Evolutionary conservation across 2,113 vertebrate genomes (phyloP).

Genomic region (Passer domesticus): DNA sequence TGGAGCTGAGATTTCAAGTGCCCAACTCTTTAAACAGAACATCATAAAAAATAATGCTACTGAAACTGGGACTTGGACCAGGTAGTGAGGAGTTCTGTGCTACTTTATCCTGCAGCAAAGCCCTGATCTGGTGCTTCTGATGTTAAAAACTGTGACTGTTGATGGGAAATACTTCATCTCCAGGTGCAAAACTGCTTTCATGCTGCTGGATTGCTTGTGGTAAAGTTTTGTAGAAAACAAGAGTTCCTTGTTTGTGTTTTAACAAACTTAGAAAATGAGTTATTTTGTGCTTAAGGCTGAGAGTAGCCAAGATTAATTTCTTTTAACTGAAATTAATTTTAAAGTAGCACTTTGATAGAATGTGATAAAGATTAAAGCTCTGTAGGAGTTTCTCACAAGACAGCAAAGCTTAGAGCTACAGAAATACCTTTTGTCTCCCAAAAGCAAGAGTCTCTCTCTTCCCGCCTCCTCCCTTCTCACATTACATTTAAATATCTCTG

Average conservation of each 20-base stretch:
- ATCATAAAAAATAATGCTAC: accelerated
- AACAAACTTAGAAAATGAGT: not conserved
- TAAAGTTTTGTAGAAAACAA: slow-evolving; percentile 12
- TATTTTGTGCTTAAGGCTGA: not conserved
- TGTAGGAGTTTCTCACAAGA: not conserved
- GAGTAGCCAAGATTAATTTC: not conserved
- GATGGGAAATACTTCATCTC: not conserved
- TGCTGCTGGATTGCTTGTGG: not conserved
- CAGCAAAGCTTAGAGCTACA: not conserved
- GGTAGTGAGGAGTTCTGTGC: not conserved
- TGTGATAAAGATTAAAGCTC: slow-evolving; percentile 8
- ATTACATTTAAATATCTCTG: not conserved
- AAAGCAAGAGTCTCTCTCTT: not conserved
- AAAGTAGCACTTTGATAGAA: not conserved
- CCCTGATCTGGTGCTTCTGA: not conserved
- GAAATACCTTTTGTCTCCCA: not conserved
- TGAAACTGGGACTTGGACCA: not conserved
- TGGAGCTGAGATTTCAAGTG: not conserved
- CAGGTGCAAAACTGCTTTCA: slow-evolving; percentile 9
- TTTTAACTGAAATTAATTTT: slow-evolving; percentile 2
- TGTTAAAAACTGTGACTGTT: not conserved
- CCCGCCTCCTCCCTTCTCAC: not conserved
- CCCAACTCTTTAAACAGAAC: not conserved
- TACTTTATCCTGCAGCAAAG: not conserved
- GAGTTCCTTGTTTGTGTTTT: not conserved